Base-by-base conservation (phyloP, 2,888 invertebrate species). In the Aleiodes leptofemur region DNA sequence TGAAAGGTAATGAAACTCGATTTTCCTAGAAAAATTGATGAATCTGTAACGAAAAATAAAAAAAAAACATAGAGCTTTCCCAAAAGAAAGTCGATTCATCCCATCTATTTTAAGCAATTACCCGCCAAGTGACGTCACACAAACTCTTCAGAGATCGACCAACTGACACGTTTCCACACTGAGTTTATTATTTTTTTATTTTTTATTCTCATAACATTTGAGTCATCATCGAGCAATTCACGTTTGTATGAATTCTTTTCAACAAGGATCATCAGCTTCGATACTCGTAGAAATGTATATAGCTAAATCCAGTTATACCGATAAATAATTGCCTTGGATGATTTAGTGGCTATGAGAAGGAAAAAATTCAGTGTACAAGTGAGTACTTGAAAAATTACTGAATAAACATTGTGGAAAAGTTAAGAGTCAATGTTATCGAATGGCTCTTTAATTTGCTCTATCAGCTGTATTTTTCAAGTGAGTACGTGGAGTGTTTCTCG, bases 71-170 rank as follows among this genome's bases (percentile, higher is more conserved):
- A 43, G 43, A 43, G 9, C 11, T 43, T 43, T 43, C 7, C 11
- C 43, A 43, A 43, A 43, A 9, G 43, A 43, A 43, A 76, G 77
- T 73, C 82, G 83, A 85, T 84, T 85, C 84, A 83, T 84, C 79
- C 80, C 79, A 77, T 80, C 83, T 85, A 85, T 84, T 85, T 85
- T 84, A 81, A 84, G 84, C 82, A 84, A 83, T 83, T 82, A 81
- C 61, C 76, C 74, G 77, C 74, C 72, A 11, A 72, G 75, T 82
- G 82, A 81, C 80, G 84, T 81, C 80, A 81, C 76, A 75, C 57
- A 29, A 72, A 76, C 68, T 73, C 64, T 71, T 43, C 56, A 66
- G 69, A 64, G 69, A 50, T 50, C 38, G 61, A 56, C 66, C 71
- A 73, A 72, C 69, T 57, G 61, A 74, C 72, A 74, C 74, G 57